Evolutionary conservation across 2,888 invertebrate genomes (phyloP).

Genomic region (Oxystoma pomonae): DNA sequence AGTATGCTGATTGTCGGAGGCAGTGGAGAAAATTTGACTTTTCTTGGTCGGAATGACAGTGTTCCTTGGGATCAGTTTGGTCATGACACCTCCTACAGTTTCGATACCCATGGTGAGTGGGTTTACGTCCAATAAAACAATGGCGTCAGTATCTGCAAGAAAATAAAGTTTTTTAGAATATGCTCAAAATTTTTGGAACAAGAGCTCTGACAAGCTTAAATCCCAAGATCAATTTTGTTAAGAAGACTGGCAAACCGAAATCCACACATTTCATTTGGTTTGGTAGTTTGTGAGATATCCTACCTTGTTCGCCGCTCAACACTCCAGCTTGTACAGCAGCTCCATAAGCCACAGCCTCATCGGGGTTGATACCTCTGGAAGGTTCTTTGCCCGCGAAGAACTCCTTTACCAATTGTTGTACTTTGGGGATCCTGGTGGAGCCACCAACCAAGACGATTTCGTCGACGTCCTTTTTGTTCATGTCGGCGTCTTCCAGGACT

Average conservation of each 20-base stretch:
- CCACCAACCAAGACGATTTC: conserved; percentile 99
- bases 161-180: background rate
- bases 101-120: conserved; percentile 99
- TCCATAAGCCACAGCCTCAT: conserved; percentile 98
- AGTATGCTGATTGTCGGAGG: conserved; percentile 97
- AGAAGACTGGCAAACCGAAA: too few relatives aligned
- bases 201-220: too few relatives aligned
- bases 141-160: conserved; percentile 77
- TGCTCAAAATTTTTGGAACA: background rate
- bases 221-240: too few relatives aligned
- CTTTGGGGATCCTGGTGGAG: conserved; percentile 98
- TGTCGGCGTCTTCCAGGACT: conserved; percentile 94
- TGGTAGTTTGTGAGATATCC: too few relatives aligned
- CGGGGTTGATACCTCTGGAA: conserved; percentile 96
- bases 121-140: conserved; percentile 95
- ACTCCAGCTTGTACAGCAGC: conserved; percentile 99
- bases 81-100: conserved; percentile 99
- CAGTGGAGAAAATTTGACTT: conserved; percentile 98
- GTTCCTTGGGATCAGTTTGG: conserved; percentile 95
- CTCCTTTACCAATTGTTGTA: conserved; percentile 89
- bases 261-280: too few relatives aligned
- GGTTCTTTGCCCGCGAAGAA: conserved; percentile 98
- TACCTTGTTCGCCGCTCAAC: conserved; percentile 84
- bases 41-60: conserved; percentile 99
- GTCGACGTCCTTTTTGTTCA: conserved; percentile 97